These are phyloP conservation scores for Tautogolabrus adspersus DNA, from an alignment of 2,113 vertebrate genomes.

Conservation along the genomic window DNA sequence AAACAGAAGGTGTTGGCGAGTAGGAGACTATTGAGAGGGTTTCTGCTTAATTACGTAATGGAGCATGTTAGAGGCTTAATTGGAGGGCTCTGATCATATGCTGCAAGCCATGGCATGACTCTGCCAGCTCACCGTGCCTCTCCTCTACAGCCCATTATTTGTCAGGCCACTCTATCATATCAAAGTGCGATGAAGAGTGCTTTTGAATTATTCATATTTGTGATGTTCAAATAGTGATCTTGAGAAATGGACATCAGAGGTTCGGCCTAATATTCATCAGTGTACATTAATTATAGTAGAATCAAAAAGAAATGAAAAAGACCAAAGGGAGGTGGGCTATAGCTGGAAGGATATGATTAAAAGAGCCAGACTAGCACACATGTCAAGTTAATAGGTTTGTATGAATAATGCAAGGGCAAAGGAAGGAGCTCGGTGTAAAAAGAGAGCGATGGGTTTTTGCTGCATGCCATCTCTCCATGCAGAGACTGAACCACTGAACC, in stretches of 20 bases:
- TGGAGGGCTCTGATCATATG: conserved; percentile 61
- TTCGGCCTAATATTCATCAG: conserved; percentile 28
- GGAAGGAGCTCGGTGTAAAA: conserved; percentile 42
- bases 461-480: conserved; percentile 32
- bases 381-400: conserved; percentile 68
- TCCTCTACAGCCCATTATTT: conserved; percentile 8
- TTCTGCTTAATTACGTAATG: conserved; percentile 72
- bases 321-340: conserved; percentile 47
- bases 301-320: conserved; percentile 47
- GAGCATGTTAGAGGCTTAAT: conserved; percentile 66
- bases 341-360: conserved; percentile 60
- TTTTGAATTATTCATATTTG: conserved; percentile 59
- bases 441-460: conserved; percentile 28
- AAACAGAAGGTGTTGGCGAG: conserved; percentile 61
- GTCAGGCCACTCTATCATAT: conserved; percentile 35
- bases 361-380: conserved; percentile 41
- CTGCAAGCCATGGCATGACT: conserved; percentile 26
- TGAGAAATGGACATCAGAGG: conserved; percentile 38
- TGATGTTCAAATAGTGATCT: conserved; percentile 27
- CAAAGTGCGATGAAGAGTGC: conserved; percentile 11
- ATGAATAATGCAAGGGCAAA: conserved; percentile 68
- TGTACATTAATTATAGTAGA: conserved; percentile 44
- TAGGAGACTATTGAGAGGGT: conserved; percentile 39
- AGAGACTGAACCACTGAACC: conserved; percentile 30
- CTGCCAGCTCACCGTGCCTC: conserved; percentile 27